A percentile compares a stretch with the other conserved stretches of the same genome.
phyloP scores from a whole-genome alignment of 2,113 vertebrate species.

The Cisticola juncidis region DNA sequence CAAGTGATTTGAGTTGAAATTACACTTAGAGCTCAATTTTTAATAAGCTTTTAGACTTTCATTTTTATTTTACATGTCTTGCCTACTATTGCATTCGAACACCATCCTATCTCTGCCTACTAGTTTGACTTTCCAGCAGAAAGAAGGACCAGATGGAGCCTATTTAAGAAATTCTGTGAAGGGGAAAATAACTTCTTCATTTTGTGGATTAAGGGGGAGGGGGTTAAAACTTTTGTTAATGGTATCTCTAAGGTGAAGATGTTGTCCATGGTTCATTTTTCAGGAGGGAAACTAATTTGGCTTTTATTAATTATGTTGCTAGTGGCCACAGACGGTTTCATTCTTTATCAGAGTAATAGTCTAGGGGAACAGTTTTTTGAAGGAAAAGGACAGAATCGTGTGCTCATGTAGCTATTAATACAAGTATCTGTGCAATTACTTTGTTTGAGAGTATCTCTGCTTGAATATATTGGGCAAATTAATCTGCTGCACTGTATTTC shows the following conservation, averaged over 20 bases:
- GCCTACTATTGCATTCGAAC: not conserved
- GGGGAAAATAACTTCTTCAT: not conserved
- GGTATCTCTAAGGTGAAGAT: not conserved
- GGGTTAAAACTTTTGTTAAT: not conserved
- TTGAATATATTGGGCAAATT: conserved; percentile 32
- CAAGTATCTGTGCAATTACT: conserved; percentile 23
- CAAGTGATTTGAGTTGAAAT: not conserved
- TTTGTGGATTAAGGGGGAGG: not conserved
- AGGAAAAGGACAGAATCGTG: not conserved
- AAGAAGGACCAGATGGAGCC: not conserved
- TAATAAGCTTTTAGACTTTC: not conserved
- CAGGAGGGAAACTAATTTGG: not conserved
- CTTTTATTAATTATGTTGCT: conserved; percentile 42
- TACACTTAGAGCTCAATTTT: not conserved
- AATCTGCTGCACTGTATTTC: not conserved
- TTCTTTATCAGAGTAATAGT: conserved; percentile 13
- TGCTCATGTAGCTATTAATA: conserved; percentile 43
- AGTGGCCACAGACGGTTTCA: not conserved
- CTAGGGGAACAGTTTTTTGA: not conserved
- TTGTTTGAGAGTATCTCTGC: conserved; percentile 2
- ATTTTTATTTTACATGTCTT: not conserved
- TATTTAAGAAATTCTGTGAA: not conserved
- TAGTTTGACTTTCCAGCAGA: not conserved
- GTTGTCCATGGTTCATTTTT: not conserved
- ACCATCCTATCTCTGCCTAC: not conserved